phyloP scores from a whole-genome alignment of 2,888 invertebrate genomes.

The Xiphydria camelus region DNA sequence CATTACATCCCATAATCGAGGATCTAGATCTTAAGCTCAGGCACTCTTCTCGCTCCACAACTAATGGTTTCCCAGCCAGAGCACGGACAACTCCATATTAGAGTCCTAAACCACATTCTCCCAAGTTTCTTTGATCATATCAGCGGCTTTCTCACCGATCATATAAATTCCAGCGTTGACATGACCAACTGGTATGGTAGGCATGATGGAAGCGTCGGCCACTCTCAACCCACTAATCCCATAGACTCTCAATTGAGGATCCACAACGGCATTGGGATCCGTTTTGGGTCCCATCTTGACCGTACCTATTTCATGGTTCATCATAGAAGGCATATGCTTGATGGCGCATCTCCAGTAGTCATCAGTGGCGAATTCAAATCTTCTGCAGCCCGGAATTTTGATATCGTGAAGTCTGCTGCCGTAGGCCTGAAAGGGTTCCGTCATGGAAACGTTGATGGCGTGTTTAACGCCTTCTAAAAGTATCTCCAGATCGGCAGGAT shows the following conservation, averaged over 20 bases:
- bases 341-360: conserved; percentile 71
- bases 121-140: conserved; percentile 62
- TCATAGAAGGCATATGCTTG: conserved; percentile 64
- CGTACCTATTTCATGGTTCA: conserved; percentile 67
- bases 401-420: conserved; percentile 53
- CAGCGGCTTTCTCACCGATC: conserved; percentile 66
- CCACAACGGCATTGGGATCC: conserved; percentile 64
- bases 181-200: conserved; percentile 63
- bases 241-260: conserved; percentile 60
- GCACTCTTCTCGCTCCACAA: too few relatives aligned
- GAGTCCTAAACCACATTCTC: too few relatives aligned
- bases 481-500: conserved; percentile 59
- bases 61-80: too few relatives aligned
- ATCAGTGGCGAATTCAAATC: conserved; percentile 60
- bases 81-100: too few relatives aligned
- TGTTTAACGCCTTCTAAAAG: conserved; percentile 62
- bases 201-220: conserved; percentile 65
- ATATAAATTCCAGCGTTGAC: conserved; percentile 64
- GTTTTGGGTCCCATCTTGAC: conserved; percentile 62
- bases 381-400: conserved; percentile 63
- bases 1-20: too few relatives aligned
- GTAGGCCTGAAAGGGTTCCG: conserved; percentile 59
- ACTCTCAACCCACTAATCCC: conserved; percentile 62
- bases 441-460: conserved; percentile 59
- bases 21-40: too few relatives aligned